These are phyloP conservation scores for Calliopsis andreniformis DNA, from an alignment of 1,140 invertebrate genomes.

Conservation along the genomic window DNA sequence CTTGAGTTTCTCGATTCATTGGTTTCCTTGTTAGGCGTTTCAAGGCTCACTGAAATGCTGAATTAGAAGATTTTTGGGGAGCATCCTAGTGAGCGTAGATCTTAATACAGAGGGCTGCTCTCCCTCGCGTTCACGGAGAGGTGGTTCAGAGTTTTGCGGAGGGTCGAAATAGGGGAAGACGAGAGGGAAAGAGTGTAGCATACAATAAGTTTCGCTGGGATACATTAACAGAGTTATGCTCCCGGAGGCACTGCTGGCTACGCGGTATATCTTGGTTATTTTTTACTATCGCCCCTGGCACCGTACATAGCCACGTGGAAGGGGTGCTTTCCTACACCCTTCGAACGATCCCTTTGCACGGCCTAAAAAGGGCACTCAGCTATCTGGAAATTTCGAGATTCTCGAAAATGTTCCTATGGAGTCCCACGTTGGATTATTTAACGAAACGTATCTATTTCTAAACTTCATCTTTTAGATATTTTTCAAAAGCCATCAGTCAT, in stretches of 20 bases:
- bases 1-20: too few relatives aligned
- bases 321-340: conserved; percentile 49
- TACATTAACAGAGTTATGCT: conserved; percentile 76
- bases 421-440: too few relatives aligned
- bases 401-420: background rate
- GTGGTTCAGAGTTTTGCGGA: conserved; percentile 49
- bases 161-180: conserved; percentile 38
- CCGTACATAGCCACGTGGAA: conserved; percentile 45
- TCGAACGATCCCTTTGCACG: conserved; percentile 10
- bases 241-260: conserved; percentile 64
- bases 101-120: conserved; percentile 64
- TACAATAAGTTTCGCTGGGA: conserved; percentile 70
- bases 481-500: too few relatives aligned
- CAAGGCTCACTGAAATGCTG: background rate
- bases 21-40: background rate
- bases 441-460: background rate
- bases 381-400: background rate
- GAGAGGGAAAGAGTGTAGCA: conserved; percentile 58
- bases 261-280: conserved; percentile 77
- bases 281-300: conserved; percentile 73
- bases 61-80: conserved; percentile 39
- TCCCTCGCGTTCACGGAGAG: conserved; percentile 57
- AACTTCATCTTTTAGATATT: too few relatives aligned
- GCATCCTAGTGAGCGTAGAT: conserved; percentile 64
- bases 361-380: conserved; percentile 29